Evolutionary conservation across 2,888 invertebrate species (phyloP).

Genomic region (Nomada hirtipes): DNA sequence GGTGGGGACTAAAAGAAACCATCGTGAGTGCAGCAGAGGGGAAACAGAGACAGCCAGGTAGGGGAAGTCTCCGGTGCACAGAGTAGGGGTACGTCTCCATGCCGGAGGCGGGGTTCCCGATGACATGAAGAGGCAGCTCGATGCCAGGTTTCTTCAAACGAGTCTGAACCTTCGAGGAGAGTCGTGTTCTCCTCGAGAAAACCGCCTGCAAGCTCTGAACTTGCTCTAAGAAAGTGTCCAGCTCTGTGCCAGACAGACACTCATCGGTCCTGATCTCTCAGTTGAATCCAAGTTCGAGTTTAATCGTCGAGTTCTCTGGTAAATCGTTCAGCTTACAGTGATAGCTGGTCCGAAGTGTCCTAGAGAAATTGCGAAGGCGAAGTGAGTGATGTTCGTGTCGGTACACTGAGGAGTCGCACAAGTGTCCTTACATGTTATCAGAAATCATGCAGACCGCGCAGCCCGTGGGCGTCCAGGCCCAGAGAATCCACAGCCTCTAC

Average conservation of each 20-base stretch:
- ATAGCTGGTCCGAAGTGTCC: not conserved
- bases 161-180: conserved; percentile 63
- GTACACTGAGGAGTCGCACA: not conserved
- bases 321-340: not conserved
- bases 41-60: conserved; percentile 12
- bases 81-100: conserved; percentile 37
- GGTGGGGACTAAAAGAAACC: conserved; percentile 75
- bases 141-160: conserved; percentile 65
- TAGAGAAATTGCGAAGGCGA: not conserved
- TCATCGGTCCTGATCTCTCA: too few relatives aligned
- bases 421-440: not conserved
- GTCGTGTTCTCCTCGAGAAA: not conserved
- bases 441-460: conserved; percentile 75
- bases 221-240: not conserved
- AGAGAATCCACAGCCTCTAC: conserved; percentile 68
- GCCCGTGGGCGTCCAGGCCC: conserved; percentile 68
- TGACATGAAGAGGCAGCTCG: conserved; percentile 64
- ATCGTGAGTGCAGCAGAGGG: conserved; percentile 50
- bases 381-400: conserved; percentile 34
- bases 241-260: too few relatives aligned
- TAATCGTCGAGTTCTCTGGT: not conserved
- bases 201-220: not conserved
- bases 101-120: conserved; percentile 66
- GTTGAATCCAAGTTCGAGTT: not conserved
- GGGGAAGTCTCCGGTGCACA: conserved; percentile 11